phyloP scores from a whole-genome alignment of 1,140 invertebrate genomes.

The Agrilus planipennis region DNA sequence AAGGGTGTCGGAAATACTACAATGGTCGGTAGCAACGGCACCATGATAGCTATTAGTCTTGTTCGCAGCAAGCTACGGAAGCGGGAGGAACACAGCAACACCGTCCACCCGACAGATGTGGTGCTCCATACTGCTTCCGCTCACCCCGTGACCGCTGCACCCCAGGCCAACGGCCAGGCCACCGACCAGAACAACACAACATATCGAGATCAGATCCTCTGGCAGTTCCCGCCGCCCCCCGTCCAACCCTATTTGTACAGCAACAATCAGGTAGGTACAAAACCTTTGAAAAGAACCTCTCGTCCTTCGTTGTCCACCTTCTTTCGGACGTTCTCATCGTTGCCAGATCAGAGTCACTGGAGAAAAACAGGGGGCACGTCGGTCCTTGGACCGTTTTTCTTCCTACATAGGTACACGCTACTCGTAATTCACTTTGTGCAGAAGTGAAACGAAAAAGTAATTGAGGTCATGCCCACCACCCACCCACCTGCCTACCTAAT shows the following conservation, averaged over 20 bases:
- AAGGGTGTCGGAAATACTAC: slow-evolving; percentile 29
- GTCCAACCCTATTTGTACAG: slow-evolving; percentile 61
- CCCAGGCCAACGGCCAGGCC: slow-evolving; percentile 17
- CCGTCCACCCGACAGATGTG: slow-evolving; percentile 50
- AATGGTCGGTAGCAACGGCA: slow-evolving; percentile 72
- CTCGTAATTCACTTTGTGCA: too few relatives aligned
- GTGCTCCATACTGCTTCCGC: slow-evolving; percentile 42
- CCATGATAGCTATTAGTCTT: slow-evolving; percentile 73
- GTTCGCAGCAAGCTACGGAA: slow-evolving; percentile 77
- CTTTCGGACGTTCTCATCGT: too few relatives aligned
- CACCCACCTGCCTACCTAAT: too few relatives aligned
- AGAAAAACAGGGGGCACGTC: too few relatives aligned
- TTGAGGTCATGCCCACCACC: too few relatives aligned
- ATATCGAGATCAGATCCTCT: slow-evolving; percentile 50
- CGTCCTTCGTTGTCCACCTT: too few relatives aligned
- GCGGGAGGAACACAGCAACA: slow-evolving; percentile 59
- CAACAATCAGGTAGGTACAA: slow-evolving; percentile 56
- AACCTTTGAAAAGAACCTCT: too few relatives aligned
- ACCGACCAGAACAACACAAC: slow-evolving; percentile 20
- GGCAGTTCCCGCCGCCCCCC: slow-evolving; percentile 66
- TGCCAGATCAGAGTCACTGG: too few relatives aligned
- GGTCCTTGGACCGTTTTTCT: too few relatives aligned
- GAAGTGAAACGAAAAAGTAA: too few relatives aligned
- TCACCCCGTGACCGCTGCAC: slow-evolving; percentile 11
- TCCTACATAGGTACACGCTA: too few relatives aligned